These are phyloP conservation scores for Perizoma affinitatum DNA, from an alignment of 2,888 invertebrate species.

Conservation along the genomic window DNA sequence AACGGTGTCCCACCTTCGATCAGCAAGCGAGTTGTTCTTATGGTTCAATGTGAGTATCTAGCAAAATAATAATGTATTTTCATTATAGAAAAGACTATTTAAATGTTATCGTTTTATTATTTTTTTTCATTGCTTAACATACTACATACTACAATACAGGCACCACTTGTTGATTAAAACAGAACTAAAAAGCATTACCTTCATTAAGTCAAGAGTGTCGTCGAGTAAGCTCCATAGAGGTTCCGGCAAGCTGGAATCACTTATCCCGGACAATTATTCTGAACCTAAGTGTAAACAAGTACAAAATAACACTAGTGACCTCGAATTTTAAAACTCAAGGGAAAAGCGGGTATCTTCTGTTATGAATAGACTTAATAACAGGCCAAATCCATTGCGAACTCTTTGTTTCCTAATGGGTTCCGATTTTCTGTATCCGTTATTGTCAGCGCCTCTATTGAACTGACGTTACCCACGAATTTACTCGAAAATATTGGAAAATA, in stretches of 20 bases:
- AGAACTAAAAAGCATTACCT: slow-evolving; percentile 3
- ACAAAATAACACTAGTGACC: slow-evolving; percentile 17
- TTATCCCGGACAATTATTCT: slow-evolving; percentile 42
- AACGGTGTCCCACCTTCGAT: slow-evolving; percentile 96
- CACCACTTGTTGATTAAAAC: no score
- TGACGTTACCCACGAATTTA: slow-evolving; percentile 30
- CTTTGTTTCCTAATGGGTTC: slow-evolving; percentile 41
- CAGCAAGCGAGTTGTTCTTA: slow-evolving; percentile 92
- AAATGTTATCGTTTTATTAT: no score
- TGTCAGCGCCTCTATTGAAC: slow-evolving; percentile 35
- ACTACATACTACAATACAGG: no score
- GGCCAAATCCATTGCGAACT: slow-evolving; percentile 37
- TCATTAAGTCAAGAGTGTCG: slow-evolving; percentile 27
- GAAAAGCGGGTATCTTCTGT: slow-evolving; percentile 16
- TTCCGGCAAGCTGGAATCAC: slow-evolving; percentile 31
- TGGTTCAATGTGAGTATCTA: slow-evolving; percentile 91
- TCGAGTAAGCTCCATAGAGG: slow-evolving; percentile 2
- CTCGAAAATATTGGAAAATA: slow-evolving; percentile 32
- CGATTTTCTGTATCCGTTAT: slow-evolving; percentile 37
- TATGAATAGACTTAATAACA: slow-evolving; percentile 37
- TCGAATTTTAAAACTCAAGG: no score
- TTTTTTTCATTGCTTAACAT: no score
- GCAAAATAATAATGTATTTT: neutral
- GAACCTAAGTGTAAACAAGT: slow-evolving; percentile 32
- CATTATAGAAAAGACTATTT: no score